Conservation (phyloP, 2,888 invertebrate genomes). For the Apantesis nais region DNA sequence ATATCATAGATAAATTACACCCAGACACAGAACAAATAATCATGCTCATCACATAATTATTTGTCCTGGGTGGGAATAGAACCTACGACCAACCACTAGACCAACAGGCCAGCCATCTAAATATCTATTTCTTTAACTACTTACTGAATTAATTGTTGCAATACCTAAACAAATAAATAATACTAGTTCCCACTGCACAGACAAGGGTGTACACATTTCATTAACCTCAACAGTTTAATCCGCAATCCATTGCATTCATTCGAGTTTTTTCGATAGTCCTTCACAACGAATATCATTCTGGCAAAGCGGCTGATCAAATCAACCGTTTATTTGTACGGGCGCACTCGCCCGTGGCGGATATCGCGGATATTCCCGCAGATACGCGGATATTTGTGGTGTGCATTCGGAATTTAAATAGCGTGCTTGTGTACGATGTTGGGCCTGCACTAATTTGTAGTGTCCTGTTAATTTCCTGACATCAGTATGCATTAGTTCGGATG, state of each 20-base stretch:
- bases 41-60: too few species aligned
- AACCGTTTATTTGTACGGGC: constrained; percentile 71
- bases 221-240: constrained; percentile 59
- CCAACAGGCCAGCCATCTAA: too few species aligned
- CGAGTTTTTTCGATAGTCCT: constrained; percentile 55
- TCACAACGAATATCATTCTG: constrained; percentile 49
- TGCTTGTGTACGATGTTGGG: constrained; percentile 39
- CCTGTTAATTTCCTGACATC: constrained; percentile 35
- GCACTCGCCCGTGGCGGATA: constrained; percentile 60
- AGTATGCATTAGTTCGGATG: constrained; percentile 30
- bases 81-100: too few species aligned
- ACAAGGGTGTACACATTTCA: constrained; percentile 55
- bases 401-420: constrained; percentile 51
- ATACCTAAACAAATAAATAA: constrained; percentile 2
- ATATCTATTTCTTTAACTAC: not conserved
- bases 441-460: constrained; percentile 44
- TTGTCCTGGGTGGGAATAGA: too few species aligned
- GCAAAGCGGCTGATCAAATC: constrained; percentile 68
- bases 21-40: too few species aligned
- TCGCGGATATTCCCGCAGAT: constrained; percentile 51
- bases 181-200: constrained; percentile 11
- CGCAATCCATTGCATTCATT: constrained; percentile 53
- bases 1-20: too few species aligned
- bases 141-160: not conserved
- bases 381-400: constrained; percentile 51